Base-by-base conservation (phyloP, 2,888 invertebrate species). In the Saturnia japonica region DNA sequence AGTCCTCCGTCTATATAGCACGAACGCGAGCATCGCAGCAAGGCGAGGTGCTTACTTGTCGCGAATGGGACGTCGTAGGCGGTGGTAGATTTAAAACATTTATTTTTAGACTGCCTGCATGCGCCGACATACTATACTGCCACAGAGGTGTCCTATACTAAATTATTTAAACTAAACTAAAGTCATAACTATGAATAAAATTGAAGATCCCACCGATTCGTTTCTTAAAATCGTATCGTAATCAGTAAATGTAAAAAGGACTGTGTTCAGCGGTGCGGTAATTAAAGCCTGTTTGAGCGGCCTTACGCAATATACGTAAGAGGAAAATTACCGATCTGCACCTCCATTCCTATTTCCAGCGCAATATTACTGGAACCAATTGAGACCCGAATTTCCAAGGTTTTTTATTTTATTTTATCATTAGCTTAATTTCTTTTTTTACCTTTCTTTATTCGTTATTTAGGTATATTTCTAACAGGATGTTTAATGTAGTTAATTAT, bases 311-410 rank as follows among this genome's bases (percentile, higher is more conserved):
- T 84, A 82, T 82, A 82, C 80, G 84, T 74, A 78, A 78, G 77
- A 81, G 83, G 81, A 83, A 85, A 84, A 83, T 85, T 78, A 74
- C 77, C 78, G 78, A 82, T 80, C 82, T 77, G 76, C 77, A 81
- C 81, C 42, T 54, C 40, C 66, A 67, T 67, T 70, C 40, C 64
- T 40, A 64, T 64, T 64, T 64, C 22, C 34, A 40, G 40, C 16
- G 40, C 64, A 34, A 64, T 40, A 64, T 64, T 64, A 40, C 64
- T 64, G 40, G 57, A 47, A 47, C 68, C 19, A 57, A 57, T 57
- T 57, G 57, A 28, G 19, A 25, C 57, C 57, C 57, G 14, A 25
- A 57, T 57, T 57, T 57, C 57, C 57, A 57, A 12, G 57, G 0
- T 57, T 25, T 57, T 57, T 25, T n/a, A n/a, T 57, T 57, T 28